phyloP scores from a whole-genome alignment of 2,888 invertebrate species.

The Sinhomidia bicolor region DNA sequence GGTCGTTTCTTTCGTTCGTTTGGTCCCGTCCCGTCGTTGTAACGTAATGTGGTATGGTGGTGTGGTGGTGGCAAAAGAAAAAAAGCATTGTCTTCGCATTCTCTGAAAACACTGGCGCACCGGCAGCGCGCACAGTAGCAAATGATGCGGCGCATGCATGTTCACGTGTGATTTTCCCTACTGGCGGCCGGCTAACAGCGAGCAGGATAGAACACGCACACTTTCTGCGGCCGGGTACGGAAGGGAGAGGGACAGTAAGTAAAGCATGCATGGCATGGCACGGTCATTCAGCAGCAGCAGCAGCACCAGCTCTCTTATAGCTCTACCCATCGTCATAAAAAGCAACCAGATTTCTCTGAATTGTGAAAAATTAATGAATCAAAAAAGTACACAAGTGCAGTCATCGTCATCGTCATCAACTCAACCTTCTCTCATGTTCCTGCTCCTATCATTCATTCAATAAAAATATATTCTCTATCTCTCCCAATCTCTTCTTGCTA shows the following conservation, averaged over 20 bases:
- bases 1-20: not conserved
- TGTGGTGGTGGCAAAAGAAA: slow-evolving; percentile 8
- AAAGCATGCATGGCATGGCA: slow-evolving; percentile 19
- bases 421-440: not conserved
- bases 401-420: slow-evolving; percentile 24
- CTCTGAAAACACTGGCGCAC: no score
- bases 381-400: slow-evolving; percentile 23
- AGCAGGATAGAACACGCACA: no score
- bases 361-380: slow-evolving; percentile 48
- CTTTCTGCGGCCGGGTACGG: no score
- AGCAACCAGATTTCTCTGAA: slow-evolving; percentile 37
- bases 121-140: no score
- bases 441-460: not conserved
- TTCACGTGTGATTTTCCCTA: no score
- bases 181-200: no score
- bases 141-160: no score
- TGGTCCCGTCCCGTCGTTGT: not conserved
- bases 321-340: slow-evolving; percentile 32
- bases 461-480: no score
- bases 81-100: no score
- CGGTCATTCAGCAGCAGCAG: not conserved
- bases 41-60: not conserved
- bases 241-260: no score
- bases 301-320: not conserved
- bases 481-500: no score